phyloP scores from a whole-genome alignment of 2,113 vertebrate genomes.

The Garra rufa region DNA sequence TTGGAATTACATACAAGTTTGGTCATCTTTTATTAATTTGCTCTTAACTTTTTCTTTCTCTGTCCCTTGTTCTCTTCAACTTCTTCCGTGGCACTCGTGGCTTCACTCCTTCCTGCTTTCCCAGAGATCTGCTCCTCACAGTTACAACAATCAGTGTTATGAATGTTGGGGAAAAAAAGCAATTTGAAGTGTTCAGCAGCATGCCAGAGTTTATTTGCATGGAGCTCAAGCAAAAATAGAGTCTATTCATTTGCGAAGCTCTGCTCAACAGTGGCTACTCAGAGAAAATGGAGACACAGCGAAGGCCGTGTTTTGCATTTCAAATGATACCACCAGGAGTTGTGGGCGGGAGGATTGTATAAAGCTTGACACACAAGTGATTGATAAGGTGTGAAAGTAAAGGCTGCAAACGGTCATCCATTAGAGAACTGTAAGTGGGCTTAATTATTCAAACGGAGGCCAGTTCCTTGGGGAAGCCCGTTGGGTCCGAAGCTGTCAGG shows the following conservation, averaged over 20 bases:
- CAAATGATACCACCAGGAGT: slow-evolving; percentile 67
- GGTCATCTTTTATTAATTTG: too few species aligned
- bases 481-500: slow-evolving; percentile 66
- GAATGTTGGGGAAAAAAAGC: slow-evolving; percentile 62
- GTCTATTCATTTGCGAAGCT: slow-evolving; percentile 68
- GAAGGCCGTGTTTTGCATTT: slow-evolving; percentile 70
- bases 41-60: background rate
- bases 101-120: slow-evolving; percentile 44
- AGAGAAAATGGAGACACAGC: slow-evolving; percentile 66
- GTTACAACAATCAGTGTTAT: slow-evolving; percentile 59
- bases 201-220: slow-evolving; percentile 68
- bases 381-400: slow-evolving; percentile 74
- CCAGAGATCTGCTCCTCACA: background rate
- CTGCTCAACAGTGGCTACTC: slow-evolving; percentile 65
- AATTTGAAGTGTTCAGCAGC: slow-evolving; percentile 70
- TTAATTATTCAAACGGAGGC: slow-evolving; percentile 75
- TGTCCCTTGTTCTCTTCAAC: slow-evolving; percentile 41
- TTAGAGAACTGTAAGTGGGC: slow-evolving; percentile 65
- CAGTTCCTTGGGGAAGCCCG: slow-evolving; percentile 64
- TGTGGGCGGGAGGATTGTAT: slow-evolving; percentile 59
- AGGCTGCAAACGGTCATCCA: slow-evolving; percentile 63
- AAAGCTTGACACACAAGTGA: slow-evolving; percentile 64
- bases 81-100: too few species aligned
- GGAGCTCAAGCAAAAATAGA: slow-evolving; percentile 70
- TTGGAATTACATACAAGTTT: too few species aligned